Conservation (phyloP, 2,113 vertebrate genomes). For the Ancistrus triradiatus region DNA sequence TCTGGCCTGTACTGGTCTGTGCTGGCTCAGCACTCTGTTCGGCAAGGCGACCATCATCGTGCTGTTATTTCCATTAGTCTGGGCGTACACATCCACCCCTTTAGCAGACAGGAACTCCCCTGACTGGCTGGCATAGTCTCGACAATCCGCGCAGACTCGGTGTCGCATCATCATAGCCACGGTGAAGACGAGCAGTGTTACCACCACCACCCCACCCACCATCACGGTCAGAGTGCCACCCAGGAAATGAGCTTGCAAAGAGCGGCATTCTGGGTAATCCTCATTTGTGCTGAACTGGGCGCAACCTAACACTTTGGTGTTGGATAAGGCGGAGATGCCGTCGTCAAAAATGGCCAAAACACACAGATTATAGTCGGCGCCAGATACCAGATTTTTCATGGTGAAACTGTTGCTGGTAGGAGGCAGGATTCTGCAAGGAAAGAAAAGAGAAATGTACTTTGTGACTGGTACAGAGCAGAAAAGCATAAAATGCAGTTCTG, state of each 20-base stretch:
- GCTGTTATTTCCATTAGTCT: conserved; percentile 76
- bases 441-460: conserved; percentile 7
- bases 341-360: conserved; percentile 85
- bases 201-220: conserved; percentile 84
- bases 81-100: conserved; percentile 76
- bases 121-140: conserved; percentile 47
- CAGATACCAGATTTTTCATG: conserved; percentile 81
- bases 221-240: conserved; percentile 86
- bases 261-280: conserved; percentile 80
- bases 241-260: conserved; percentile 84
- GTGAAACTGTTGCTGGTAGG: conserved; percentile 78
- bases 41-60: conserved; percentile 75
- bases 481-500: no score
- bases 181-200: conserved; percentile 84
- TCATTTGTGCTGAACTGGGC: conserved; percentile 81
- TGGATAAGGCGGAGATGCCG: conserved; percentile 73
- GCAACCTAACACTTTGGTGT: conserved; percentile 82
- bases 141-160: conserved; percentile 73
- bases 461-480: no score
- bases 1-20: conserved; percentile 23
- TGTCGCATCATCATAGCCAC: conserved; percentile 87
- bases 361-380: conserved; percentile 83
- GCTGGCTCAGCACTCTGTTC: conserved; percentile 63
- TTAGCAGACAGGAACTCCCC: conserved; percentile 60
- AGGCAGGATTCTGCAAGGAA: conserved; percentile 73